Base-by-base conservation (phyloP, 2,113 vertebrate species). In the Bubalus kerabau region DNA sequence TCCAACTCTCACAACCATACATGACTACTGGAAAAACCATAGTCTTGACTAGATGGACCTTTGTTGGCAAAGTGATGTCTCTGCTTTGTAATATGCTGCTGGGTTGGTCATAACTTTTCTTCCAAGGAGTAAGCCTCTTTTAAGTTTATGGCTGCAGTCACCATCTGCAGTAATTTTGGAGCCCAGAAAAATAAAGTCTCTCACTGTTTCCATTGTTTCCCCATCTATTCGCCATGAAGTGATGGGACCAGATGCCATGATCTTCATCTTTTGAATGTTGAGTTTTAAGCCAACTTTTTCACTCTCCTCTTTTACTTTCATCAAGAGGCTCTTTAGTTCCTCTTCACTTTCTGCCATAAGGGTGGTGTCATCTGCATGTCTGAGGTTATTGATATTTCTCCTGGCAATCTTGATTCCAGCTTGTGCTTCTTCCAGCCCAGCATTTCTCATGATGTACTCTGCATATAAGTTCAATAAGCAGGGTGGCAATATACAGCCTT, bases 1-100 rank as follows among this genome's bases (percentile, higher is more conserved):
- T 64, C 30, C 62, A 64, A 9, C 62, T 64, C 32, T 67, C 16
- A 67, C 8, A 19, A 6, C 16, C 32, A 10, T 19, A 67, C 64
- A n/a, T 19, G 64, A 19, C 64, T 0, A n/a, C 32, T 0, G 32
- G 32, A 67, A 5, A n/a, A 67, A n/a, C 16, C 16, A 67, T 19
- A 67, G 64, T 6, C 64, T n/a, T 67, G 16, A n/a, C 64, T 67
- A 67, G 64, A 10, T 0, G 0, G 62, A 67, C 32, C 2, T 67
- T 67, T 17, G 32, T 67, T 4, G 3, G 62, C 6, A 67, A n/a
- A n/a, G 16, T 67, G 9, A n/a, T 67, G 62, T n/a, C 62, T 64
- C 16, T 67, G 62, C 62, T 67, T 67, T 67, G n/a, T 2, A 67
- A 67, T 17, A 19, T n/a, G 7, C 62, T n/a, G 1, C 16, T 67